Base-by-base conservation (phyloP, 2,113 vertebrate species). In the Microtus oregoni region DNA sequence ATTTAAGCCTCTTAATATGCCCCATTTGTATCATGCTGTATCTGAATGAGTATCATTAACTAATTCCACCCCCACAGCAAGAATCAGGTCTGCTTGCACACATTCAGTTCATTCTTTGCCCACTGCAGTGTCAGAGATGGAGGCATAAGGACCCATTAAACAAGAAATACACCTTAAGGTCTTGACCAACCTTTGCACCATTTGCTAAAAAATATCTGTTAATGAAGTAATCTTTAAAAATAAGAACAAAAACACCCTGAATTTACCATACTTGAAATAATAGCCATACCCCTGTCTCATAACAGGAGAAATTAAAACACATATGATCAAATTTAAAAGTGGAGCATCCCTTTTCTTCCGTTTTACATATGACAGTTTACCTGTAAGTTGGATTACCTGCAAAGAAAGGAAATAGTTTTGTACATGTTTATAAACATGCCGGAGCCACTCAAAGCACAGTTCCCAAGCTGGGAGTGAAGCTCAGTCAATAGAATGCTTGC, bases 1-100 rank as follows among this genome's bases (percentile, higher is more conserved):
- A 98, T 98, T 98, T 97, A 98, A 98, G 98, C 90, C 95, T 98
- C 97, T 98, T 98, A 98, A 98, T 97, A 97, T 95, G 97, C 96
- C 94, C 97, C 97, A 97, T 98, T 98, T 98, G 94, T 97, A 98
- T 90, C 67, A 81, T 92, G 96, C 97, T 96, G 76, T 94, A 98
- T 97, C 92, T 89, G 97, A 98, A 98, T 95, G 91, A 98, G 91
- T 98, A 98, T 98, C 96, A 98, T 98, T 98, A 98, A 88, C 96
- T 96, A 97, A 98, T 98, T 98, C 98, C 79, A 93, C 98, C 98
- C 67, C 97, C 76, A 89, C 92, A 92, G 98, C 98, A 98, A 93
- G 93, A 98, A 97, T 90, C 90, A 96, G 97, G 67, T 90, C 65
- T 98, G 92, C 58, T 93, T 97, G 90, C 89, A 98, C 26, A 96